Conservation (phyloP, 2,797 vertebrate species). For the Adelosebastes latens region DNA sequence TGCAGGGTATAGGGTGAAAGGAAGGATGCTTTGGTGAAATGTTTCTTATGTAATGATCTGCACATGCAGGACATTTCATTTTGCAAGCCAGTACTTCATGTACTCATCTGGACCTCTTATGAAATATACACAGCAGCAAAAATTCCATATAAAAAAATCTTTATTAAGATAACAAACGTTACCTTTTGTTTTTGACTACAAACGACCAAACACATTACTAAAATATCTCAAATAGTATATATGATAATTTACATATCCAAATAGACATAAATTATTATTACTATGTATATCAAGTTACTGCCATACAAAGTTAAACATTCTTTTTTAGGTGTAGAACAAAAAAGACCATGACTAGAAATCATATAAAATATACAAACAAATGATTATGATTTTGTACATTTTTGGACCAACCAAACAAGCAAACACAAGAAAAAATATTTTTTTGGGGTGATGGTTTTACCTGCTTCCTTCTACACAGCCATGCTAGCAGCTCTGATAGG, state of each 20-base stretch:
- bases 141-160: not conserved
- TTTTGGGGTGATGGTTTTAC: not conserved
- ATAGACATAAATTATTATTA: not conserved
- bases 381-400: not conserved
- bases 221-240: not conserved
- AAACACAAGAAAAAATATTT: not conserved
- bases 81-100: not conserved
- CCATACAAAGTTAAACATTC: not conserved
- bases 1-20: not conserved
- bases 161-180: not conserved
- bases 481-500: not conserved
- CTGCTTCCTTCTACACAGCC: not conserved
- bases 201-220: not conserved
- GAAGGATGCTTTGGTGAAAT: constrained; percentile 17
- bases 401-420: not conserved
- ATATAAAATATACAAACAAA: not conserved
- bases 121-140: not conserved
- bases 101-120: too few relatives aligned
- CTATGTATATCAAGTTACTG: not conserved
- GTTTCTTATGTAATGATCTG: constrained; percentile 28
- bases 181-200: not conserved
- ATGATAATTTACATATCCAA: not conserved
- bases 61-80: not conserved
- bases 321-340: not conserved
- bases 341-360: not conserved